Percentiles rank a stretch among this genome's conserved stretches.
Conservation (phyloP, 2,797 vertebrate species). For the Hydrocynus forskahlii region DNA sequence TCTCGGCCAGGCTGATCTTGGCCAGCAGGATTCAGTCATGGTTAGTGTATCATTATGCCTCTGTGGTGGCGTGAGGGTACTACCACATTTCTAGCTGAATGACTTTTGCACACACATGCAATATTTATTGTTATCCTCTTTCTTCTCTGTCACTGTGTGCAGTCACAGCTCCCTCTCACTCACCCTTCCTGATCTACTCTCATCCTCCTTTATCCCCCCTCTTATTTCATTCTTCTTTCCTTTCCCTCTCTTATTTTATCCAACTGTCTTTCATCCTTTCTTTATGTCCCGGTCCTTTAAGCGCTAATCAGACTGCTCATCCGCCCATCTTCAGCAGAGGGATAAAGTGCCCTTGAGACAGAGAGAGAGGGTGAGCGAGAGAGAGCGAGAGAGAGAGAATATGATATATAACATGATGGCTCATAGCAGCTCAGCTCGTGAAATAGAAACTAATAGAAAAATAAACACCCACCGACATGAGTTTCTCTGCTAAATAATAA, state of each 20-base stretch:
- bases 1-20: no score
- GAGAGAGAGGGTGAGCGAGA: background rate
- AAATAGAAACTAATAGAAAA: constrained; percentile 15
- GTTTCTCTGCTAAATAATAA: constrained; percentile 5
- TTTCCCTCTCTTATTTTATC: background rate
- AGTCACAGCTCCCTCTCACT: background rate
- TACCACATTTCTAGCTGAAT: background rate
- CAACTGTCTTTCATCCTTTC: background rate
- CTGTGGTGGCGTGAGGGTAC: background rate
- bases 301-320: constrained; percentile 7
- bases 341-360: constrained; percentile 16
- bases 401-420: background rate
- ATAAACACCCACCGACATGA: constrained; percentile 1
- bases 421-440: background rate
- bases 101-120: background rate
- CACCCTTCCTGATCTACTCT: background rate
- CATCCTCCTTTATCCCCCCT: background rate
- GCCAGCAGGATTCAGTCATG: no score
- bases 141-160: background rate
- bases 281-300: constrained; percentile 9
- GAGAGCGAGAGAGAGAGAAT: background rate
- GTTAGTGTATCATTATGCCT: background rate
- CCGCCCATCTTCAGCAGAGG: constrained; percentile 3
- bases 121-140: background rate
- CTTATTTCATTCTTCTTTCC: background rate